Percentiles rank a stretch among this genome's conserved stretches.
Conservation (phyloP, 2,888 invertebrate genomes). For the Pollenia griseotomentosa region DNA sequence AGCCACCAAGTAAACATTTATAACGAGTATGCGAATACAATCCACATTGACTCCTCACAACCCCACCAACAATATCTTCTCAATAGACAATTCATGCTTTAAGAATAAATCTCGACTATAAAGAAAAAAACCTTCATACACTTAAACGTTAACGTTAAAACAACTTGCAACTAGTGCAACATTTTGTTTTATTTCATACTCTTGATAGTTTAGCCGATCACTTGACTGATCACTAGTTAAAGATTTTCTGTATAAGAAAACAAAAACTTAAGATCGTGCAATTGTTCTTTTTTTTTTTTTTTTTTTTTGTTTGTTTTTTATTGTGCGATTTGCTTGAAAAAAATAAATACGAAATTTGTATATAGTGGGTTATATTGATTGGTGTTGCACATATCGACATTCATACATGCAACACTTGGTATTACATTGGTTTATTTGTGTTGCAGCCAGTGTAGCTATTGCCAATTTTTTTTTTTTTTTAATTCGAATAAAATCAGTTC, state of each 20-base stretch:
- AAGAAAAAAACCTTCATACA: slow-evolving; percentile 27
- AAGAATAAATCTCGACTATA: not conserved
- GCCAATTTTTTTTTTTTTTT: slow-evolving; percentile 12
- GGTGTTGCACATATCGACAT: slow-evolving; percentile 50
- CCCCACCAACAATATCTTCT: slow-evolving; percentile 45
- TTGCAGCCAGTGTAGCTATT: slow-evolving; percentile 9
- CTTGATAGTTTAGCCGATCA: slow-evolving; percentile 68
- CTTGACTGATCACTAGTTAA: slow-evolving; percentile 71
- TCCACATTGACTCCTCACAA: not conserved
- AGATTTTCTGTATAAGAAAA: slow-evolving; percentile 49
- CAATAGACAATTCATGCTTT: slow-evolving; percentile 35
- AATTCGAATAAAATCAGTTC: not conserved
- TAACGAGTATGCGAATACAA: slow-evolving; percentile 44
- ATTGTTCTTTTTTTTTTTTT: slow-evolving; percentile 38
- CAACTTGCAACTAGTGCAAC: slow-evolving; percentile 70
- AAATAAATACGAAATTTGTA: slow-evolving; percentile 64
- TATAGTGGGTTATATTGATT: slow-evolving; percentile 73
- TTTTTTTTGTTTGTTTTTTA: not conserved
- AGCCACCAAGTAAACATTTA: slow-evolving; percentile 61
- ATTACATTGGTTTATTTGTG: slow-evolving; percentile 26
- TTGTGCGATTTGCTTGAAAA: slow-evolving; percentile 40
- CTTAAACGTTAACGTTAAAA: slow-evolving; percentile 70
- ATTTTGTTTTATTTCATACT: slow-evolving; percentile 44
- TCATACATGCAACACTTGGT: slow-evolving; percentile 23
- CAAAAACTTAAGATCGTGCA: slow-evolving; percentile 62